Evolutionary conservation across 2,797 vertebrate species (phyloP).

Genomic region (Poeciliopsis gracilis): DNA sequence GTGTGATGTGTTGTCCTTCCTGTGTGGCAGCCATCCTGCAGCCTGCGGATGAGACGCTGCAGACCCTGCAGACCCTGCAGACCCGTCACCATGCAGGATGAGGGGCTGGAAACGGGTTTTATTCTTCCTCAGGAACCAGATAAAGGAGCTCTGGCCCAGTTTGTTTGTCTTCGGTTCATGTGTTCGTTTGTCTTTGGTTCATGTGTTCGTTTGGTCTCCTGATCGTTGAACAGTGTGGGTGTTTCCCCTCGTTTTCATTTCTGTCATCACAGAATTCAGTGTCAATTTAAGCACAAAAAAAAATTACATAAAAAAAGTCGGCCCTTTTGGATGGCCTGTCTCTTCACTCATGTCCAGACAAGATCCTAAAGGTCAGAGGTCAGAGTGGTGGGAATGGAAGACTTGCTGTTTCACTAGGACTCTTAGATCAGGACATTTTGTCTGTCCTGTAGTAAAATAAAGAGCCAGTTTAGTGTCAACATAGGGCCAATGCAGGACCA

Average conservation of each 20-base stretch:
- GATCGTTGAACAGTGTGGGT: not conserved
- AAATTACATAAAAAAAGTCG: not conserved
- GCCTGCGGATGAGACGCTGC: constrained; percentile 29
- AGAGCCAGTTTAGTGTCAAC: not conserved
- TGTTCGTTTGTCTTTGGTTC: not conserved
- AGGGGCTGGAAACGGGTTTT: not conserved
- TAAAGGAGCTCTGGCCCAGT: not conserved
- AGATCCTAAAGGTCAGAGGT: not conserved
- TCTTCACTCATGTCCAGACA: not conserved
- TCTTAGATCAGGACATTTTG: not conserved
- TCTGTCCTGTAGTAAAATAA: not conserved
- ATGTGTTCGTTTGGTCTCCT: not conserved
- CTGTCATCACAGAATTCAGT: not conserved
- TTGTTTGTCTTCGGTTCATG: not conserved
- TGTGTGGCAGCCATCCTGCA: constrained; percentile 59
- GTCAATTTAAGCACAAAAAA: not conserved
- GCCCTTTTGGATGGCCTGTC: not conserved
- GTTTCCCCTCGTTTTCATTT: not conserved
- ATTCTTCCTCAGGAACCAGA: not conserved
- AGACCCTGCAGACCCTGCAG: constrained; percentile 28
- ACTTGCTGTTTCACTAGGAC: not conserved
- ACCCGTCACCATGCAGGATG: not conserved
- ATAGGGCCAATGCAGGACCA: not conserved
- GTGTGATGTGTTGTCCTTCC: constrained; percentile 18
- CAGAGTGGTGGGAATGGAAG: not conserved